Percentiles rank a stretch among this genome's conserved stretches.
Evolutionary conservation across 2,113 vertebrate species (phyloP).

Genomic region (Athene noctua): DNA sequence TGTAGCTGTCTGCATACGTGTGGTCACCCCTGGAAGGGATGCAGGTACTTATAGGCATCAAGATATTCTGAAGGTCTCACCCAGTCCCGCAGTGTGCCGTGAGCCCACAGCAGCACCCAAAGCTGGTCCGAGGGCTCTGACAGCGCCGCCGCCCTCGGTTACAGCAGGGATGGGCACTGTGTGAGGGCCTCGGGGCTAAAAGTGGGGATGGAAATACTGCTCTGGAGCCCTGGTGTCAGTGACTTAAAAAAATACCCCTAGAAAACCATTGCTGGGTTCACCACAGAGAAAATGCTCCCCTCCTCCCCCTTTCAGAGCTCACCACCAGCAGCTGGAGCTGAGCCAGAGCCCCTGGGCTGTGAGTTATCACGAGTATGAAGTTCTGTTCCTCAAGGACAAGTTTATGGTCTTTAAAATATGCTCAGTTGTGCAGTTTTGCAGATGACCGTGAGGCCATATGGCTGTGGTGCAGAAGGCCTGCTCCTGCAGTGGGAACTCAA

Average conservation of each 20-base stretch:
- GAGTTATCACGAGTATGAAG: neutral
- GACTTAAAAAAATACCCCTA: neutral
- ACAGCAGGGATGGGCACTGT: neutral
- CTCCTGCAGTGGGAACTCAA: neutral
- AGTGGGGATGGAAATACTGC: neutral
- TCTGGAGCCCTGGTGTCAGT: neutral
- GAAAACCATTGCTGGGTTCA: neutral
- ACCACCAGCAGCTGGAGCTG: neutral
- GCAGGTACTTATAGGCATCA: neutral
- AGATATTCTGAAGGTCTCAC: neutral
- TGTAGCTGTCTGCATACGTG: constrained; percentile 93
- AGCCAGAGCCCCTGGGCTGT: neutral
- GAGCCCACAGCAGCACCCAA: neutral
- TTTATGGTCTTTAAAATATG: neutral
- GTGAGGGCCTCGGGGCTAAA: neutral
- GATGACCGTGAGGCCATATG: rapidly evolving
- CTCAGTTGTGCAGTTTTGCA: neutral
- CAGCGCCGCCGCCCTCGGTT: neutral
- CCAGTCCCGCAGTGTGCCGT: rapidly evolving
- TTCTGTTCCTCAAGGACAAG: neutral
- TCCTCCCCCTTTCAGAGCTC: neutral
- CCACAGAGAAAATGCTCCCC: neutral
- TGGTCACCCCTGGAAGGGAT: constrained; percentile 87
- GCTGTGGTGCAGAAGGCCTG: neutral
- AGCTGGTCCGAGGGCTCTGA: neutral